Evolutionary conservation across 1,140 invertebrate genomes (phyloP), one percentile per base, ranked within the genome.

Genomic region (Drosophila nigromelanica): DNA sequence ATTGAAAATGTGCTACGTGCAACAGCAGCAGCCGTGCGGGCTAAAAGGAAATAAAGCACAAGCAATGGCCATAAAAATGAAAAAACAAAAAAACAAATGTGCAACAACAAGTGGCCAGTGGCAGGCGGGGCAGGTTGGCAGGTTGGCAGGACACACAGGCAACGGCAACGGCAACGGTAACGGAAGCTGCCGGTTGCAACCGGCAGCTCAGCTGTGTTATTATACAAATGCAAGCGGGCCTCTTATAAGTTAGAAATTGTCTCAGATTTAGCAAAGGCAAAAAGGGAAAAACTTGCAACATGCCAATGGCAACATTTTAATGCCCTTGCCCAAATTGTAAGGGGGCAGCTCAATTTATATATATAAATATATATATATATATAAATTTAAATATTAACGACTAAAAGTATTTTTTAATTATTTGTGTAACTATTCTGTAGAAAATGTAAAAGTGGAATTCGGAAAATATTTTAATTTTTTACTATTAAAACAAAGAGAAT

Each of bases 31-130:
- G 66, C 39, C 40, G 56, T 64, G 69, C 73, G 73, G 61, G 71
- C 83, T 76, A 79, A 87, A 79, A 89, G 82, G 83, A 87, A 87
- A 87, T 82, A 87, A 80, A 82, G 76, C 83, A 87, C 77, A 89
- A 61, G 83, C 82, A 73, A 70, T 42, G 43, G 52, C 43, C 37
- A 60, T 48, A 68, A 85, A 76, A 75, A 75, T 69, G 71, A 54
- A 85, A 66, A 75, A 66, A 64, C 70, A 77, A 70, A 70, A 1
- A 27, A 5, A 27, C 27, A 27, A 27, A 14, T 43, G 47, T 55
- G 76, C 80, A 79, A 87, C 82, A 87, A 87, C 82, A 87, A 87
- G 82, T 87, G 82, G 82, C 82, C 72, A 76, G 21, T 43, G 73
- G 82, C 40, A 43, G 37, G 35, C 27, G 15, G 24, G 30, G 40